These are phyloP conservation scores for Haemorhous mexicanus DNA, from an alignment of 2,113 vertebrate species.

Conservation along the genomic window DNA sequence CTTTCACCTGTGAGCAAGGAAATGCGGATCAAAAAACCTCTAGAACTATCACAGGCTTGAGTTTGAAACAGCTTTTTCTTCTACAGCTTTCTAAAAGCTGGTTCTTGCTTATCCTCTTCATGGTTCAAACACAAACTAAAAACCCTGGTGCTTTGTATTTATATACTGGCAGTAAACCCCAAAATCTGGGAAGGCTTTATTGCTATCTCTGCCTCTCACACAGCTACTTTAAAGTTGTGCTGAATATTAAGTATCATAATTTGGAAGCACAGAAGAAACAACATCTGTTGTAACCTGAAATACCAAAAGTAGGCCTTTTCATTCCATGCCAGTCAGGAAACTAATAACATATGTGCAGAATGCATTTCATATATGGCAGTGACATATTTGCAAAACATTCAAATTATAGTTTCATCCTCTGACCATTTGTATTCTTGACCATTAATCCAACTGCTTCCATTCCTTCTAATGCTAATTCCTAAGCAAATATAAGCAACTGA, in stretches of 20 bases:
- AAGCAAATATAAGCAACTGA: neutral
- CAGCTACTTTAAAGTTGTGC: neutral
- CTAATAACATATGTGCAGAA: neutral
- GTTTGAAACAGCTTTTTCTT: neutral
- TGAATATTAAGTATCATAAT: conserved; percentile 17
- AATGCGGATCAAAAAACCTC: neutral
- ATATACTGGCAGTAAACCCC: neutral
- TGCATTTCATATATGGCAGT: neutral
- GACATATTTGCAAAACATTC: neutral
- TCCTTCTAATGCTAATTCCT: neutral
- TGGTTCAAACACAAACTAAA: neutral
- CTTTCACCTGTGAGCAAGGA: neutral
- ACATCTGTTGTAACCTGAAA: conserved; percentile 40
- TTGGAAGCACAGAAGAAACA: conserved; percentile 21
- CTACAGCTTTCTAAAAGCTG: neutral
- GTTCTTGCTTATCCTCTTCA: neutral
- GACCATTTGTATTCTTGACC: neutral
- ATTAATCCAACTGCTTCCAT: neutral
- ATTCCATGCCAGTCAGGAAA: conserved; percentile 33
- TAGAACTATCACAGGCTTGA: neutral
- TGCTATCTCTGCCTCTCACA: neutral
- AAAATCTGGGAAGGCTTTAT: neutral
- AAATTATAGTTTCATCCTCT: neutral
- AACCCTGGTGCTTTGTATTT: neutral
- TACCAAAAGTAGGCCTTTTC: conserved; percentile 28